phyloP scores from a whole-genome alignment of 2,113 vertebrate genomes.

The Macquaria ambigua region DNA sequence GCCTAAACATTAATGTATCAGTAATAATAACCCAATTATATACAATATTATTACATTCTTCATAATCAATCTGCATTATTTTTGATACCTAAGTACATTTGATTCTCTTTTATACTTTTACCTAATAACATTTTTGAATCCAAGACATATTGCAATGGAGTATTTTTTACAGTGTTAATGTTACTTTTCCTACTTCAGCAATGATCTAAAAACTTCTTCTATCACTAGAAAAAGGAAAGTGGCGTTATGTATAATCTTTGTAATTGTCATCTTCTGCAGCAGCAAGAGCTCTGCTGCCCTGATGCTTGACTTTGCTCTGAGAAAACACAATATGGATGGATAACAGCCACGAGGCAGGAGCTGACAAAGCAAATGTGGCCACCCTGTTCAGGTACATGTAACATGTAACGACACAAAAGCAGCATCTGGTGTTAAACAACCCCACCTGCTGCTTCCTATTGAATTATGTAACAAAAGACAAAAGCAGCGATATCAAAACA shows the following conservation, averaged over 20 bases:
- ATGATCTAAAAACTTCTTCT: not conserved
- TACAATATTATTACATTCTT: not conserved
- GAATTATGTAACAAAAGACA: conserved; percentile 53
- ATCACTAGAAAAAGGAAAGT: not conserved
- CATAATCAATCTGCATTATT: not conserved
- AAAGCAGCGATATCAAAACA: conserved; percentile 45
- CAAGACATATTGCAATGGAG: too few relatives aligned
- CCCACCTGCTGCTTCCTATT: conserved; percentile 69
- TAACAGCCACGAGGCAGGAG: conserved; percentile 12
- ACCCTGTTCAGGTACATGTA: conserved; percentile 15
- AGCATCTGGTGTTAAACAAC: conserved; percentile 61
- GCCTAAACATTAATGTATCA: not conserved
- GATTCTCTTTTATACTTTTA: not conserved
- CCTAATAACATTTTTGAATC: not conserved
- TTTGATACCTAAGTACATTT: too few relatives aligned
- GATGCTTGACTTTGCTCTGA: not conserved
- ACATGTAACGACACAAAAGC: conserved; percentile 54
- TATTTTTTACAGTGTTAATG: not conserved
- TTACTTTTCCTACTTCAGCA: not conserved
- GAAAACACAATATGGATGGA: not conserved
- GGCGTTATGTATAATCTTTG: not conserved
- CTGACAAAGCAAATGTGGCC: conserved; percentile 23
- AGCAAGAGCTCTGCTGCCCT: not conserved
- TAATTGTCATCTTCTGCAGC: not conserved
- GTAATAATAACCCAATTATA: not conserved